These are phyloP conservation scores for Solea solea DNA, from an alignment of 2,113 vertebrate species.

Conservation along the genomic window DNA sequence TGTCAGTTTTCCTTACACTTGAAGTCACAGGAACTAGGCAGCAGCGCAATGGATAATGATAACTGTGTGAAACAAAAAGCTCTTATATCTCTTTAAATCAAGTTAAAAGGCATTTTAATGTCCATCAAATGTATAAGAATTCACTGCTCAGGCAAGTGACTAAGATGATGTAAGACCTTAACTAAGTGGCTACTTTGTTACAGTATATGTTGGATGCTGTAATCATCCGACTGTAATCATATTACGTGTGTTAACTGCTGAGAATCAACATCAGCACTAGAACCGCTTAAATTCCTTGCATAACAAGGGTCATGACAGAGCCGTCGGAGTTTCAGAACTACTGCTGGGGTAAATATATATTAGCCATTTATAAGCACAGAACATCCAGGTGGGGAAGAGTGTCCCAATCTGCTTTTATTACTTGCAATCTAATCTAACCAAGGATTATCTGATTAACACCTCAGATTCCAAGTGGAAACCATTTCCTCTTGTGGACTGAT, in stretches of 20 bases:
- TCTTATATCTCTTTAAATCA: background rate
- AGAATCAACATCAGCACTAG: too few species aligned
- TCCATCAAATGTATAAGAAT: too few species aligned
- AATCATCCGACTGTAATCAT: background rate
- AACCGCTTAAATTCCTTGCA: background rate
- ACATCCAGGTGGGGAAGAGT: background rate
- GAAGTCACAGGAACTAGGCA: background rate
- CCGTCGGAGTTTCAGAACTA: background rate
- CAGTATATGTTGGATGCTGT: too few species aligned
- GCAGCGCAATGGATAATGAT: background rate
- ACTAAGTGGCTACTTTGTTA: too few species aligned
- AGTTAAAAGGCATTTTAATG: too few species aligned
- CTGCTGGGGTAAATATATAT: slow-evolving; percentile 1
- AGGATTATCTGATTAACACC: slow-evolving; percentile 51
- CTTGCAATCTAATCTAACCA: slow-evolving; percentile 51
- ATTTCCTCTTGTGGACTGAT: background rate
- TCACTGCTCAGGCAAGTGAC: too few species aligned
- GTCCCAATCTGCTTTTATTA: slow-evolving; percentile 16
- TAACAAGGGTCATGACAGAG: background rate
- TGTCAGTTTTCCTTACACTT: background rate
- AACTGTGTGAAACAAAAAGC: background rate
- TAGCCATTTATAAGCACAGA: background rate
- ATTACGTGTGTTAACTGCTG: too few species aligned
- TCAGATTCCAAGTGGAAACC: slow-evolving; percentile 20
- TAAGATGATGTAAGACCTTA: too few species aligned